phyloP scores from a whole-genome alignment of 2,888 invertebrate species.

The Xylocampa areola region DNA sequence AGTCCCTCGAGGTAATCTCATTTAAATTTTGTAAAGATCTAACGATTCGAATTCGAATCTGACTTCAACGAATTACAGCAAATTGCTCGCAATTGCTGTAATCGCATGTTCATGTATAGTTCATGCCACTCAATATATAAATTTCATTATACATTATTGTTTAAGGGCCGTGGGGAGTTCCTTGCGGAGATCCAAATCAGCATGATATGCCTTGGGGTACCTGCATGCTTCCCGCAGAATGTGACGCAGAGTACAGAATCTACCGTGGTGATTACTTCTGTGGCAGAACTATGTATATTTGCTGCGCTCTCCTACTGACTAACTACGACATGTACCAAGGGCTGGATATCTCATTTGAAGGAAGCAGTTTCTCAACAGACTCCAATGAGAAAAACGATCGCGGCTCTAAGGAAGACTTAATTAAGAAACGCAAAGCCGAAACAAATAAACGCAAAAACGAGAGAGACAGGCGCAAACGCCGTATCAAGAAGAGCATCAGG shows the following conservation, averaged over 20 bases:
- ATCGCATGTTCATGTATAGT: too few species aligned
- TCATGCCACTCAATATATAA: too few species aligned
- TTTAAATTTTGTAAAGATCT: too few species aligned
- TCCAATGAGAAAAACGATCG: constrained; percentile 66
- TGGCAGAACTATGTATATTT: constrained; percentile 77
- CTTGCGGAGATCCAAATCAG: constrained; percentile 83
- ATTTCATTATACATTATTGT: constrained; percentile 8
- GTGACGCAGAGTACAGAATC: constrained; percentile 79
- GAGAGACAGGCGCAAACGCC: constrained; percentile 65
- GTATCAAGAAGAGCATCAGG: constrained; percentile 72
- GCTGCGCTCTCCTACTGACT: constrained; percentile 75
- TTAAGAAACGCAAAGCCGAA: neutral
- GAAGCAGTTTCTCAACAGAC: constrained; percentile 71
- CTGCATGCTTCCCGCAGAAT: constrained; percentile 78
- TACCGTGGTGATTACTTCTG: constrained; percentile 81
- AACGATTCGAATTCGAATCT: too few species aligned
- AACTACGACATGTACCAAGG: constrained; percentile 81
- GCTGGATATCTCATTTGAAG: constrained; percentile 78
- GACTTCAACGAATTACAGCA: neutral
- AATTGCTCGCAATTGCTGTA: too few species aligned
- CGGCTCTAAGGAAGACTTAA: constrained; percentile 56
- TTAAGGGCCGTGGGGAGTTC: constrained; percentile 83
- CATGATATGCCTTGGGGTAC: constrained; percentile 84
- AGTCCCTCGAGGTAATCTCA: too few species aligned
- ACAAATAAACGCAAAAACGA: constrained; percentile 30